phyloP scores from a whole-genome alignment of 2,113 vertebrate species.

The Perccottus glenii region DNA sequence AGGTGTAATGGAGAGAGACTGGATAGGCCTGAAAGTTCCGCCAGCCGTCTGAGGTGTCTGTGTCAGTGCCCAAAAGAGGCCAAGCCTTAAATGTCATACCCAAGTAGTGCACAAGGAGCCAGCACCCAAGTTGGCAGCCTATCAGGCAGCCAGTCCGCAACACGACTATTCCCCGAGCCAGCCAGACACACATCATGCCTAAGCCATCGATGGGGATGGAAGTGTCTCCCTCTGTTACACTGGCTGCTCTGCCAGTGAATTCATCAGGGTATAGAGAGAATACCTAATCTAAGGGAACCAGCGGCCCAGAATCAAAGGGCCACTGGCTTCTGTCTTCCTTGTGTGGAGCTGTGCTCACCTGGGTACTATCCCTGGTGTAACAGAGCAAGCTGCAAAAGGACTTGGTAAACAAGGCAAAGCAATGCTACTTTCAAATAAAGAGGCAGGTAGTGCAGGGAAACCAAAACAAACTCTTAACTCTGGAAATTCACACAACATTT shows the following conservation, averaged over 20 bases:
- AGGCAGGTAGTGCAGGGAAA: slow-evolving; percentile 75
- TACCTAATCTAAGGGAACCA: slow-evolving; percentile 76
- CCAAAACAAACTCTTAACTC: slow-evolving; percentile 82
- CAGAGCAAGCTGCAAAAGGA: slow-evolving; percentile 72
- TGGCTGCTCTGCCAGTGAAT: slow-evolving; percentile 71
- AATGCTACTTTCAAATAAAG: slow-evolving; percentile 78
- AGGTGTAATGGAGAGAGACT: slow-evolving; percentile 74
- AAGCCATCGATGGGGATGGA: slow-evolving; percentile 66
- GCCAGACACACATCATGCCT: slow-evolving; percentile 49
- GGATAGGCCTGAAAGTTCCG: slow-evolving; percentile 64
- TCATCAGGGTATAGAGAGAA: slow-evolving; percentile 77
- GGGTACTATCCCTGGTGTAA: slow-evolving; percentile 77
- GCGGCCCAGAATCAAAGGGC: slow-evolving; percentile 76
- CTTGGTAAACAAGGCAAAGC: slow-evolving; percentile 83
- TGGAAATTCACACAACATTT: slow-evolving; percentile 72
- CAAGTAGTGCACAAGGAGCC: slow-evolving; percentile 53
- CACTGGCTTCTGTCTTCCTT: slow-evolving; percentile 74
- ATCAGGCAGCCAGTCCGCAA: slow-evolving; percentile 34
- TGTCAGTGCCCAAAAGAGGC: slow-evolving; percentile 60
- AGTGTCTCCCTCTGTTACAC: slow-evolving; percentile 66
- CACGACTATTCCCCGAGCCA: slow-evolving; percentile 29
- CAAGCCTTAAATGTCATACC: slow-evolving; percentile 59
- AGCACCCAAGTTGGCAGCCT: slow-evolving; percentile 64
- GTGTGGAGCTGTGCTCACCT: slow-evolving; percentile 69
- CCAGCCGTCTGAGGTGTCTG: slow-evolving; percentile 64